Percentiles rank a stretch among this genome's conserved stretches.
Conservation (phyloP, 2,113 vertebrate species). For the Alligator mississippiensis region DNA sequence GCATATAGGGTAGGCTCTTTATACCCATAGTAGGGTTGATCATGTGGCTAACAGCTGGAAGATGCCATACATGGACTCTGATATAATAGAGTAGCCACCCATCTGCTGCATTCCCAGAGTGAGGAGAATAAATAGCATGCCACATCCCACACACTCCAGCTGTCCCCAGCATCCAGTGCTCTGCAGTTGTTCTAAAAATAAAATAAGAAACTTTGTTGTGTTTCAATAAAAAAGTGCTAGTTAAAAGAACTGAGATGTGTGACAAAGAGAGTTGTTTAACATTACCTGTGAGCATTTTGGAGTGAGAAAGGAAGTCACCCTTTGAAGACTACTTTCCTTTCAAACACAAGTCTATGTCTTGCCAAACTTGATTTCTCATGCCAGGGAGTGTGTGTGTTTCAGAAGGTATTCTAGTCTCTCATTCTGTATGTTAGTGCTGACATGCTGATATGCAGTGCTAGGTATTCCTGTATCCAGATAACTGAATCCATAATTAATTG, state of each 20-base stretch:
- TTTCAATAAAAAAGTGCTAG: conserved; percentile 54
- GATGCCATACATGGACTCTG: conserved; percentile 56
- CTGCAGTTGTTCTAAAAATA: conserved; percentile 77
- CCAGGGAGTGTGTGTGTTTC: background rate
- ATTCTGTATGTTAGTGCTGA: background rate
- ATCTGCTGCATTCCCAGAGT: conserved; percentile 78
- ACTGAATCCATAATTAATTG: background rate
- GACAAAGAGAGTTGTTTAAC: conserved; percentile 1
- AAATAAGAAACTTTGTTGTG: conserved; percentile 71
- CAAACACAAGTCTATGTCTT: background rate
- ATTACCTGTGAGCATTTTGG: background rate
- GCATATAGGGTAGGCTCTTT: conserved; percentile 53
- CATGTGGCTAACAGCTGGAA: conserved; percentile 80
- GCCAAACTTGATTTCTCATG: rapidly evolving
- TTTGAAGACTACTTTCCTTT: background rate
- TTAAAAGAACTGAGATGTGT: background rate
- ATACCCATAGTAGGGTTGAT: conserved; percentile 48
- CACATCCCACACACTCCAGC: conserved; percentile 83
- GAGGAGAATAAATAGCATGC: conserved; percentile 79
- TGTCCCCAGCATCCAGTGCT: conserved; percentile 81
- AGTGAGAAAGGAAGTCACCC: background rate
- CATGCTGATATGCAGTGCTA: background rate
- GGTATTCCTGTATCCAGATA: background rate
- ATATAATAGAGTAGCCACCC: conserved; percentile 77
- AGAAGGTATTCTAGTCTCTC: background rate